Evolutionary conservation across 2,797 vertebrate species (phyloP).

Genomic region (Anguilla marmorata): DNA sequence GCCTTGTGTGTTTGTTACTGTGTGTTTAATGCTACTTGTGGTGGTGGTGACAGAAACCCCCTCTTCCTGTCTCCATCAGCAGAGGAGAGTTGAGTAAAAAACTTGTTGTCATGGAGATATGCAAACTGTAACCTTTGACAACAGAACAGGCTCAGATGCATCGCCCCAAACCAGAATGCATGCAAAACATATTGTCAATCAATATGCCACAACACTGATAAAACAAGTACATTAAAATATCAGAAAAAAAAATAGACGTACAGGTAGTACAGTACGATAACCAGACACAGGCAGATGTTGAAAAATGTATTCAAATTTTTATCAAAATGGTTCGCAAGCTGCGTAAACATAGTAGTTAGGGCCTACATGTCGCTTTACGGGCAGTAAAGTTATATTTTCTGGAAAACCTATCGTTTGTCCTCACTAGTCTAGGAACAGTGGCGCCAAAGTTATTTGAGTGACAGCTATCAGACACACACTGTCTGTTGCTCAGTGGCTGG

Average conservation of each 20-base stretch:
- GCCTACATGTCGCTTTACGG: too few relatives aligned
- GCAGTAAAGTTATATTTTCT: background rate
- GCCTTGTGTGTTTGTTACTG: slow-evolving; percentile 1
- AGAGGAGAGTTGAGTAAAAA: slow-evolving; percentile 45
- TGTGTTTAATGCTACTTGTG: background rate
- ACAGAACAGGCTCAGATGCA: background rate
- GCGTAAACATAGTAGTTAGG: background rate
- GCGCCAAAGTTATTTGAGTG: background rate
- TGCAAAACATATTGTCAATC: background rate
- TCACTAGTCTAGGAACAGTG: background rate
- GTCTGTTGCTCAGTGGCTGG: background rate
- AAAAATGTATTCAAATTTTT: too few relatives aligned
- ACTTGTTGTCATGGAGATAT: slow-evolving; percentile 66
- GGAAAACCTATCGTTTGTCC: background rate
- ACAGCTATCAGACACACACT: background rate
- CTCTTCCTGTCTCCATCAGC: slow-evolving; percentile 46
- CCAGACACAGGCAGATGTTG: background rate
- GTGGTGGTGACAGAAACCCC: slow-evolving; percentile 45
- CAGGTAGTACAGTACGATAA: background rate
- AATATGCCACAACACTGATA: background rate
- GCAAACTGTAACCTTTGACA: slow-evolving; percentile 49
- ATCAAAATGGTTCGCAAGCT: background rate
- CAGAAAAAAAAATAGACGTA: too few relatives aligned
- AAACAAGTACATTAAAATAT: background rate
- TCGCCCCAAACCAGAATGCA: background rate